Percentiles rank a stretch among this genome's conserved stretches.
Conservation (phyloP, 2,113 vertebrate genomes). For the Uropsilus gracilis region DNA sequence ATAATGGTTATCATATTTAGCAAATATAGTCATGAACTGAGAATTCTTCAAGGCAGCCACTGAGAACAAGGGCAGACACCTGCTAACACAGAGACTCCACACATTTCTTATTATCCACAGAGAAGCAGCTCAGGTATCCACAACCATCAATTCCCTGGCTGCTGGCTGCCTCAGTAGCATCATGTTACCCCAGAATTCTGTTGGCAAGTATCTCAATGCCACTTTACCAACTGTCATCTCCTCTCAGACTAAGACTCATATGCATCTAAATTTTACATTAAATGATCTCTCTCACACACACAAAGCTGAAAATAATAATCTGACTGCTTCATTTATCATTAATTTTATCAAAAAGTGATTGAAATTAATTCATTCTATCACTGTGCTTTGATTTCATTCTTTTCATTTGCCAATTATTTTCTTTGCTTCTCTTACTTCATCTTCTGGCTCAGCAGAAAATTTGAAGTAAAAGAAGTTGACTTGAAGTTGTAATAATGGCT, state of each 20-base stretch:
- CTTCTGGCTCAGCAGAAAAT: background rate
- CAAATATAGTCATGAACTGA: background rate
- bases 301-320: slow-evolving; percentile 17
- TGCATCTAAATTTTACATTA: background rate
- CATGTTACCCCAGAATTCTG: background rate
- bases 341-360: background rate
- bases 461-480: background rate
- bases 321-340: background rate
- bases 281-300: background rate
- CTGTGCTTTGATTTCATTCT: slow-evolving; percentile 24
- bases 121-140: background rate
- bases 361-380: background rate
- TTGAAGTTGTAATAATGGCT: background rate
- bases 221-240: background rate
- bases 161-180: background rate
- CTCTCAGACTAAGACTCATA: background rate
- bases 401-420: background rate
- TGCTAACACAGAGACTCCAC: background rate
- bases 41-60: background rate
- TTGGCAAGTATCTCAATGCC: background rate
- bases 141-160: background rate
- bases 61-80: background rate
- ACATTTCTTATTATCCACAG: background rate
- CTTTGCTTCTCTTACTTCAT: background rate
- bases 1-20: background rate